phyloP scores from a whole-genome alignment of 2,113 vertebrate genomes.

The Gallinago undulata region DNA sequence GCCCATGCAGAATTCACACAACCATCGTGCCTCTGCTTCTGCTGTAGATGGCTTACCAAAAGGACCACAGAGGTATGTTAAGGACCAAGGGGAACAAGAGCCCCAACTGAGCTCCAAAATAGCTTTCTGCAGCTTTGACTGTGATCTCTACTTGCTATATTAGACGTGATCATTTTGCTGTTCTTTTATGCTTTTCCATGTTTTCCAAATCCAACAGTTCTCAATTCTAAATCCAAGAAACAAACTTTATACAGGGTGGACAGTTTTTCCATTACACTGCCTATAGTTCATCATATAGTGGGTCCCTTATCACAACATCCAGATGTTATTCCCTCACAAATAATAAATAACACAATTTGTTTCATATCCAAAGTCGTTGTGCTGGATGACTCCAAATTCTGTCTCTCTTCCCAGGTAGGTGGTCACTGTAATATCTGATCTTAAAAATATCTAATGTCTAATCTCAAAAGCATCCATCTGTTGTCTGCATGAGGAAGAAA shows the following conservation, averaged over 20 bases:
- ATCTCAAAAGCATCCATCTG: background rate
- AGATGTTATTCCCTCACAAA: background rate
- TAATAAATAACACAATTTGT: background rate
- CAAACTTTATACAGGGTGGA: background rate
- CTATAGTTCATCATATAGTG: background rate
- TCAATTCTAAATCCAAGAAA: background rate
- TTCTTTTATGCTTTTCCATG: background rate
- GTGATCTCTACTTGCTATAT: background rate
- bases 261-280: background rate
- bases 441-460: no score
- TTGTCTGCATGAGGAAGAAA: background rate
- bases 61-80: background rate
- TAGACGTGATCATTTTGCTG: background rate
- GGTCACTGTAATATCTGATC: background rate
- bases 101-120: background rate
- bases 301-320: background rate
- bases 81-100: background rate
- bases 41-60: background rate
- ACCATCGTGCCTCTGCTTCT: background rate
- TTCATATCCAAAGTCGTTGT: background rate
- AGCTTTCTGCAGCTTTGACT: background rate
- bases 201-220: background rate
- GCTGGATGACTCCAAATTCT: background rate
- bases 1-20: background rate
- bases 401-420: background rate